A percentile compares a stretch with the other conserved stretches of the same genome.
Evolutionary conservation across 1,140 invertebrate genomes (phyloP).

Genomic region (Aporrectodea caliginosa): DNA sequence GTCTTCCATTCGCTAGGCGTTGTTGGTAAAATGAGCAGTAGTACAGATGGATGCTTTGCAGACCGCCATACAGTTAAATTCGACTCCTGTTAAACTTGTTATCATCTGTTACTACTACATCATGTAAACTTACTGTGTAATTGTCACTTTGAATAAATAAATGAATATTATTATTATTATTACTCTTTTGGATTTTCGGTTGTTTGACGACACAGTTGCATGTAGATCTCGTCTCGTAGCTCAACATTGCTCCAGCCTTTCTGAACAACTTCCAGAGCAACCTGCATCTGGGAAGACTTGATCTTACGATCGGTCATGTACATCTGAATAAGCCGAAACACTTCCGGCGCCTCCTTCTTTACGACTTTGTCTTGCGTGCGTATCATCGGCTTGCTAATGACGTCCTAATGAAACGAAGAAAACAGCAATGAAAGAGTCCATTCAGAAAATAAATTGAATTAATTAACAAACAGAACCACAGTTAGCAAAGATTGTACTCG

Average conservation of each 20-base stretch:
- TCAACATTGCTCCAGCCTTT: slow-evolving; percentile 73
- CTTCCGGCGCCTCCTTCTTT: slow-evolving; percentile 85
- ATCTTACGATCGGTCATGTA: slow-evolving; percentile 95
- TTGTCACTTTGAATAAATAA: too few species aligned
- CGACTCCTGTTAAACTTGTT: too few species aligned
- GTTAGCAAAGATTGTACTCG: too few species aligned
- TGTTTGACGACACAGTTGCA: slow-evolving; percentile 90
- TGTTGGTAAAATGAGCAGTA: too few species aligned
- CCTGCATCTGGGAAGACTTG: slow-evolving; percentile 57
- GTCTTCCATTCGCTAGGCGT: too few species aligned
- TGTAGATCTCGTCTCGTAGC: slow-evolving; percentile 86
- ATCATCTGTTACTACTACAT: too few species aligned
- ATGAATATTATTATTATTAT: too few species aligned
- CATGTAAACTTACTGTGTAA: too few species aligned
- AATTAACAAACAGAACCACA: too few species aligned
- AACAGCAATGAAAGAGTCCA: not conserved
- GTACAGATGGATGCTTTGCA: too few species aligned
- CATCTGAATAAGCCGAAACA: slow-evolving; percentile 90
- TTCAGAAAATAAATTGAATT: too few species aligned
- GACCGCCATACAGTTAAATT: too few species aligned
- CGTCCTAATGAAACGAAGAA: slow-evolving; percentile 62
- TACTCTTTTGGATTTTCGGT: slow-evolving; percentile 84
- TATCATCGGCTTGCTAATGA: slow-evolving; percentile 86
- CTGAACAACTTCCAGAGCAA: slow-evolving; percentile 82
- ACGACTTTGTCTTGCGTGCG: slow-evolving; percentile 79